Evolutionary conservation across 2,797 vertebrate species (phyloP), one percentile per base, ranked within the genome.

Genomic region (Falco concolor): DNA sequence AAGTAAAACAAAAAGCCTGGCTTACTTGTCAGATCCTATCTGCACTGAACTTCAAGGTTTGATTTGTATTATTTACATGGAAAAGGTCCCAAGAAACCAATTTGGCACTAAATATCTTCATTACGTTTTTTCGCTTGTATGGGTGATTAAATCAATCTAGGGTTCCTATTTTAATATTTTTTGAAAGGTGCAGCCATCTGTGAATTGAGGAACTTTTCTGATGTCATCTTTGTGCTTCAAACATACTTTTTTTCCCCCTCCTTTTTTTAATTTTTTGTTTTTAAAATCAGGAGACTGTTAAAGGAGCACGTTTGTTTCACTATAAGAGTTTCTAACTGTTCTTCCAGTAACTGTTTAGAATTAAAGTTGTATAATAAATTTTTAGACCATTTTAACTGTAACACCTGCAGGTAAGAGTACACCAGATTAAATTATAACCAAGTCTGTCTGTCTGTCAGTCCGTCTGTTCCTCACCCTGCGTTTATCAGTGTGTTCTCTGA

Each of bases 1-100:
- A 97, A 97, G 97, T 42, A 23, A 94, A 97, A 79, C 68, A 69
- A 94, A 91, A 89, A 96, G 88, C 92, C 91, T 96, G 95, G 96
- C 92, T 93, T 70, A 65, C 95, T 94, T 97, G 96, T 97, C 96
- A 96, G 96, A 97, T 97, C 97, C 52, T 97, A 97, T 97, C 96
- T 94, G 82, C 49, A 1, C 84, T 82, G 75, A 93, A 94, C 95
- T 96, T 96, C 97, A 97, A 96, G 90, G 92, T 96, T 93, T 97
- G 95, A 97, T 96, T 97, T 97, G 95, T 95, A 97, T 96, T 97
- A 96, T 96, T 97, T 97, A 96, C 94, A 96, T 97, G 97, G 96
- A 96, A 96, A 97, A 97, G 93, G 89, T 96, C 95, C 90, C 96
- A 95, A 96, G 96, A 92, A 96, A 96, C 94, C 91, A 96, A 96